These are phyloP conservation scores for Mormyrus hasselquistii DNA, from an alignment of 2,797 vertebrate genomes.

Conservation along the genomic window DNA sequence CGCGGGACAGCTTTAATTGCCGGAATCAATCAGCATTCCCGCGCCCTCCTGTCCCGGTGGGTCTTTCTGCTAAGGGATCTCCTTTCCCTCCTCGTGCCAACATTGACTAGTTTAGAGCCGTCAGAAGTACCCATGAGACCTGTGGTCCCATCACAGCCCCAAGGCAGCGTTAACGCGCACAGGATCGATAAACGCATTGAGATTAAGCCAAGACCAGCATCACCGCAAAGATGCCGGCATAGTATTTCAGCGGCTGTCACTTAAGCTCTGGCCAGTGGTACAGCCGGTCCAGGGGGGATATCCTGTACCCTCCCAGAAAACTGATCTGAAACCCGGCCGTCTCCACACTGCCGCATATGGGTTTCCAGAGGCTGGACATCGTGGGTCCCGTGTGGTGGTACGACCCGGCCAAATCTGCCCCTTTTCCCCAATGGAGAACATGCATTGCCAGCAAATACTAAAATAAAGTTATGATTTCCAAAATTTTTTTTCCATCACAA, in stretches of 20 bases:
- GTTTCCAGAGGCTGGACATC: not conserved
- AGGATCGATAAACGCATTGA: not conserved
- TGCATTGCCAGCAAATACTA: not conserved
- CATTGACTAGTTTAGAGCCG: not conserved
- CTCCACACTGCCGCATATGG: not conserved
- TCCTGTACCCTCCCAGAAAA: not conserved
- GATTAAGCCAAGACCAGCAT: not conserved
- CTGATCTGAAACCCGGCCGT: not conserved
- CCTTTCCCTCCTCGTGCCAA: not conserved
- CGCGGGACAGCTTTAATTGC: not conserved
- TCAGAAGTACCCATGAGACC: not conserved
- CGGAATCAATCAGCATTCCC: conserved; percentile 14
- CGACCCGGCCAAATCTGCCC: not conserved
- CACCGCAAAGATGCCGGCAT: not conserved
- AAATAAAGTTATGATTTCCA: not conserved
- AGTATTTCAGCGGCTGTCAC: not conserved
- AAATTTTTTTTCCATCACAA: not conserved
- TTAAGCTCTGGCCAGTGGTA: not conserved
- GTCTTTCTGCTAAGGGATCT: not conserved
- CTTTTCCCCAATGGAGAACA: not conserved
- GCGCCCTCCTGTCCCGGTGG: not conserved
- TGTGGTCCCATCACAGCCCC: not conserved
- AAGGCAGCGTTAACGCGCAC: not conserved
- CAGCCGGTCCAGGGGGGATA: not conserved
- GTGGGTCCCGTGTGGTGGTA: not conserved